Conservation (phyloP, 2,797 vertebrate genomes). For the Sebastes baramenuke region DNA sequence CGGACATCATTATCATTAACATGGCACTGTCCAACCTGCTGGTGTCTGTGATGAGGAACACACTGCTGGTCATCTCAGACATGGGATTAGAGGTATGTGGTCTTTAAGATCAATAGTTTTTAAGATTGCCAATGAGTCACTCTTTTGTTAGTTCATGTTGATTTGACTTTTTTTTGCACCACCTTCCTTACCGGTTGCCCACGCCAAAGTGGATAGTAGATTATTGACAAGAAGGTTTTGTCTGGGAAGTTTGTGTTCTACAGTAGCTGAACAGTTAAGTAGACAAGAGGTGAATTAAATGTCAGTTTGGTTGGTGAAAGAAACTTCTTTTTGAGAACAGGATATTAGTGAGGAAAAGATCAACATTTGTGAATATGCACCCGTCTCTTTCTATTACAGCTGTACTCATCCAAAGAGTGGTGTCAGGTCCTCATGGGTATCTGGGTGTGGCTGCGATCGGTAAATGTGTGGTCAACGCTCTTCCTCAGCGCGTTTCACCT, state of each 20-base stretch:
- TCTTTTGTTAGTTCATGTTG: neutral
- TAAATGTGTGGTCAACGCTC: slow-evolving; percentile 86
- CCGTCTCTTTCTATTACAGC: slow-evolving; percentile 29
- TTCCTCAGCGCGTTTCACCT: slow-evolving; percentile 85
- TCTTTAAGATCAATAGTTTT: neutral
- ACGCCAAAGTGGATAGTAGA: neutral
- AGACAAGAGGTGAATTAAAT: neutral
- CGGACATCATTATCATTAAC: slow-evolving; percentile 85
- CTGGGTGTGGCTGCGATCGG: slow-evolving; percentile 86
- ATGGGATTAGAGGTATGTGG: slow-evolving; percentile 75
- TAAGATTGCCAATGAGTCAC: neutral
- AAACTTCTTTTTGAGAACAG: neutral
- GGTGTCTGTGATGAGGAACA: slow-evolving; percentile 81
- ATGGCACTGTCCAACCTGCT: slow-evolving; percentile 84
- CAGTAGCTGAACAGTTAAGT: too few species aligned
- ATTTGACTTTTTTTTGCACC: neutral
- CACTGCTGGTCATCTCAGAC: slow-evolving; percentile 79
- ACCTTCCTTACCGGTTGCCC: neutral
- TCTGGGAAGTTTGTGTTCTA: neutral
- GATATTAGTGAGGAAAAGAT: neutral
- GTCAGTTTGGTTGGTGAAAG: neutral
- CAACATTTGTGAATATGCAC: neutral
- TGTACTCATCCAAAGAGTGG: slow-evolving; percentile 75
- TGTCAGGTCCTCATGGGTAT: slow-evolving; percentile 85
- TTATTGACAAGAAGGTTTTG: neutral